Evolutionary conservation across 2,888 invertebrate genomes (phyloP).

Genomic region (Orchestes rusci): DNA sequence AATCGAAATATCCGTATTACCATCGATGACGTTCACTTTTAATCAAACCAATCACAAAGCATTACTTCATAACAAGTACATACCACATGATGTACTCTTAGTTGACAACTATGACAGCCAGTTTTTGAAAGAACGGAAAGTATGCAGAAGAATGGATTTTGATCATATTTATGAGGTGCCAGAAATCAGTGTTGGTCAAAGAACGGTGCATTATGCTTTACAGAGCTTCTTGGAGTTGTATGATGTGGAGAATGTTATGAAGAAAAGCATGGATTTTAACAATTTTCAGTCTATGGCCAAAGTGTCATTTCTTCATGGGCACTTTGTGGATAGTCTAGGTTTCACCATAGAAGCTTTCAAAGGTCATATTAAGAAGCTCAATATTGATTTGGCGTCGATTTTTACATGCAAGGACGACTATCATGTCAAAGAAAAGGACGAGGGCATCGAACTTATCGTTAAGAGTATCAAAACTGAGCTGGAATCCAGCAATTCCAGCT

Average conservation of each 20-base stretch:
- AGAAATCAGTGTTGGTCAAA: constrained; percentile 34
- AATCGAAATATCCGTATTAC: constrained; percentile 42
- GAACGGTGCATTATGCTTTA: constrained; percentile 41
- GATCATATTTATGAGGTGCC: constrained; percentile 31
- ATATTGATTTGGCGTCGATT: constrained; percentile 32
- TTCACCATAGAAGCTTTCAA: constrained; percentile 42
- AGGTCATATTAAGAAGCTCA: constrained; percentile 35
- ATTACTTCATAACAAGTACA: constrained; percentile 32
- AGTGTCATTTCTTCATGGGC: constrained; percentile 40
- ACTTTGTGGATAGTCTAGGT: constrained; percentile 42
- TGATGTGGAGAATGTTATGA: constrained; percentile 39
- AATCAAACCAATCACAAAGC: constrained; percentile 36
- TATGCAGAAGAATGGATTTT: constrained; percentile 23
- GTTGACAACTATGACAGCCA: constrained; percentile 29
- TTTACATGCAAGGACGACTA: constrained; percentile 31
- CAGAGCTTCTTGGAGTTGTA: constrained; percentile 42
- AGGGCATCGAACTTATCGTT: constrained; percentile 32
- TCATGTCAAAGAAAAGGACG: constrained; percentile 31
- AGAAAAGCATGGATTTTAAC: constrained; percentile 38
- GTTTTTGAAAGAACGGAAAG: constrained; percentile 15
- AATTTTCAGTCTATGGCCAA: constrained; percentile 44
- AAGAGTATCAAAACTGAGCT: constrained; percentile 32
- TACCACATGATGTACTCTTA: constrained; percentile 30
- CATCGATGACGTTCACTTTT: constrained; percentile 42
- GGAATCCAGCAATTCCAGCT: constrained; percentile 30